Evolutionary conservation across 1,140 invertebrate genomes (phyloP).

Genomic region (Cydia fagiglandana): DNA sequence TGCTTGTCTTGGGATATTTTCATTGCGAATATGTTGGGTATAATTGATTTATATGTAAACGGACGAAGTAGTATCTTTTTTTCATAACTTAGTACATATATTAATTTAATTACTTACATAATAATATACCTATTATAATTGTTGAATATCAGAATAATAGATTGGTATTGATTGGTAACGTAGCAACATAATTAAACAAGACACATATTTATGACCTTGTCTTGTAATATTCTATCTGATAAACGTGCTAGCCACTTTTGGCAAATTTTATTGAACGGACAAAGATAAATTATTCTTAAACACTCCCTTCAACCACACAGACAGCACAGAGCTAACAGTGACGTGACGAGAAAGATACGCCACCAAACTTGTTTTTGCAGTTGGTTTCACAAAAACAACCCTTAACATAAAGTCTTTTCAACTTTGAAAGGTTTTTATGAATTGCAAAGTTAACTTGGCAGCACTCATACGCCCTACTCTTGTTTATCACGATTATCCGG

Average conservation of each 20-base stretch:
- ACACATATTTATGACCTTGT: too few relatives aligned
- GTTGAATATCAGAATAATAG: too few relatives aligned
- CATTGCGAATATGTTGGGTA: background rate
- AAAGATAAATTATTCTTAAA: background rate
- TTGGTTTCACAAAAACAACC: background rate
- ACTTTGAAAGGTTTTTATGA: background rate
- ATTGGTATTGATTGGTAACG: too few relatives aligned
- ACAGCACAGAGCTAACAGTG: slow-evolving; percentile 14
- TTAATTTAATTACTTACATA: too few relatives aligned
- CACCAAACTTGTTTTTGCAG: background rate
- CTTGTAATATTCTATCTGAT: too few relatives aligned
- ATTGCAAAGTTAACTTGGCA: background rate
- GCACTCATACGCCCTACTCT: slow-evolving; percentile 24
- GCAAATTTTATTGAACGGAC: too few relatives aligned
- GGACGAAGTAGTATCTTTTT: too few relatives aligned
- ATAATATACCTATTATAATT: too few relatives aligned
- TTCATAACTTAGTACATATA: too few relatives aligned
- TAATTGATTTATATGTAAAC: background rate
- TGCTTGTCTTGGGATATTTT: slow-evolving; percentile 14
- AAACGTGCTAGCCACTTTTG: too few relatives aligned
- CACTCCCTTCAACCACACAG: slow-evolving; percentile 4
- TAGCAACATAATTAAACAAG: too few relatives aligned
- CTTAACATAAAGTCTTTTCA: background rate
- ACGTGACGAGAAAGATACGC: slow-evolving; percentile 11
- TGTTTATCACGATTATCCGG: slow-evolving; percentile 32